A percentile compares a stretch with the other conserved stretches of the same genome.
Evolutionary conservation across 2,113 vertebrate species (phyloP).

Genomic region (Phoenicopterus ruber): DNA sequence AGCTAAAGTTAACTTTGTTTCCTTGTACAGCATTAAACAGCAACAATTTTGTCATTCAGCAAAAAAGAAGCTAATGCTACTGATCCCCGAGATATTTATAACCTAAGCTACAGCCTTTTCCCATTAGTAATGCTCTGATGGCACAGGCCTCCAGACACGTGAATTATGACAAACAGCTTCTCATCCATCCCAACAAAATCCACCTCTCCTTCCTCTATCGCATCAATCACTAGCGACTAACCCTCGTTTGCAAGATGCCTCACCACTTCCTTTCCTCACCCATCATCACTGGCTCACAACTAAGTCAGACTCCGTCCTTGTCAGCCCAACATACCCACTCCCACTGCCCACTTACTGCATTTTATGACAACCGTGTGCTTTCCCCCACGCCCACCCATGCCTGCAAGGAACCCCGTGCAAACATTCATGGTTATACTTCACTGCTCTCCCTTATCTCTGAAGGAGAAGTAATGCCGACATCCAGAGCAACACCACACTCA

Average conservation of each 20-base stretch:
- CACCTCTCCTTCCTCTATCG: background rate
- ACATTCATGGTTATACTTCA: background rate
- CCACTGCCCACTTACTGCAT: background rate
- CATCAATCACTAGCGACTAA: background rate
- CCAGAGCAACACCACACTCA: background rate
- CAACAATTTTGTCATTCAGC: background rate
- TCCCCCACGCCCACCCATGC: rapidly evolving
- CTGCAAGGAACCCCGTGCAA: background rate
- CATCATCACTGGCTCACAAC: background rate
- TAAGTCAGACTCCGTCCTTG: background rate
- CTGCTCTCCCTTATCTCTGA: background rate
- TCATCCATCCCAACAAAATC: background rate
- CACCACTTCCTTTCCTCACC: background rate
- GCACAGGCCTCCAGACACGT: background rate
- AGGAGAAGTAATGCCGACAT: background rate
- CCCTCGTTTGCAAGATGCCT: background rate
- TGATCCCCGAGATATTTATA: background rate
- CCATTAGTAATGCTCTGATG: background rate
- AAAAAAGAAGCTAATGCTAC: background rate
- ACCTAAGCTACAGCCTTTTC: background rate
- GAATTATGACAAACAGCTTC: background rate
- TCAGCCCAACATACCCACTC: background rate
- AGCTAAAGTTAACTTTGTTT: background rate
- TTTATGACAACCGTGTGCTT: background rate
- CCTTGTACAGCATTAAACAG: background rate